phyloP scores from a whole-genome alignment of 2,888 invertebrate species.

The Oscheius myriophilus region DNA sequence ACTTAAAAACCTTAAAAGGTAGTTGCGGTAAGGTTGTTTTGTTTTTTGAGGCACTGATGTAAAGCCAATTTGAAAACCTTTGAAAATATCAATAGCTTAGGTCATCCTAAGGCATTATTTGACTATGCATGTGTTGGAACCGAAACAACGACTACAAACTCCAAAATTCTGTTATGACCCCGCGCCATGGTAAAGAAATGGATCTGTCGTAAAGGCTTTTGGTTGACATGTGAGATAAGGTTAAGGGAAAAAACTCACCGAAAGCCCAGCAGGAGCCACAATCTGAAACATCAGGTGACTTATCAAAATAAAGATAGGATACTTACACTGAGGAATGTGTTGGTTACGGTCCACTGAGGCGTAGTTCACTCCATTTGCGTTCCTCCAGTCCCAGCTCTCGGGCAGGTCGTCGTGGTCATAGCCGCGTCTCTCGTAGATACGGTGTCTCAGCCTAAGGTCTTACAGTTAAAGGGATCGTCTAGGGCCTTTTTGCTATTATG shows the following conservation, averaged over 20 bases:
- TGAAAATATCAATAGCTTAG: too few species aligned
- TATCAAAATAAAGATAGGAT: neutral
- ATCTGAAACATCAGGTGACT: slow-evolving; percentile 65
- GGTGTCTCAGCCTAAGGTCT: slow-evolving; percentile 47
- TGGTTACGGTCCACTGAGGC: slow-evolving; percentile 73
- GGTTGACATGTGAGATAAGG: slow-evolving; percentile 14
- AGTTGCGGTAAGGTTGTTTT: too few species aligned
- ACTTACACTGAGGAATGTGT: slow-evolving; percentile 72
- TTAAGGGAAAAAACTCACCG: slow-evolving; percentile 52
- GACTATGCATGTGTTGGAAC: too few species aligned
- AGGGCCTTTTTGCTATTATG: neutral
- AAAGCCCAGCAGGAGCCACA: slow-evolving; percentile 75
- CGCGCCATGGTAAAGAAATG: too few species aligned
- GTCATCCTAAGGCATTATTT: too few species aligned
- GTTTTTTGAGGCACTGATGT: too few species aligned
- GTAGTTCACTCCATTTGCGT: slow-evolving; percentile 73
- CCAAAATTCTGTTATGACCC: too few species aligned
- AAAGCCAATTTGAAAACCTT: too few species aligned
- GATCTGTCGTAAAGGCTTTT: too few species aligned
- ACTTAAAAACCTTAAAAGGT: too few species aligned
- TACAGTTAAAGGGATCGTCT: too few species aligned
- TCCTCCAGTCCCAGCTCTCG: slow-evolving; percentile 73
- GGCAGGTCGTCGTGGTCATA: slow-evolving; percentile 69
- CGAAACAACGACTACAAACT: too few species aligned
- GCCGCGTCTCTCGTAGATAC: slow-evolving; percentile 60